Conservation (phyloP, 2,113 vertebrate species). For the Narcine bancroftii region DNA sequence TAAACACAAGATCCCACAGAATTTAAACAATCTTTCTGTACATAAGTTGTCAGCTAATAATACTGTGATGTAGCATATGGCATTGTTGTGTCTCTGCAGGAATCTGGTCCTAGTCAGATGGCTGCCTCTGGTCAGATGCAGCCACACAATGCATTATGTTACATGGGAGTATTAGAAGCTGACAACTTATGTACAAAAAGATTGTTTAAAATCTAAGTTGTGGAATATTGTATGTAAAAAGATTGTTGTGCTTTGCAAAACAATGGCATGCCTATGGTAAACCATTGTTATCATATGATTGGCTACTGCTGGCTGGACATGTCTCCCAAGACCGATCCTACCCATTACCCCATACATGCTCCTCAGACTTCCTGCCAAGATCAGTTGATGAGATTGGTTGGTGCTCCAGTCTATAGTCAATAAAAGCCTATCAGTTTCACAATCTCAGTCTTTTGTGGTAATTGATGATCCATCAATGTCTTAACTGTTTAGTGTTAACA, state of each 20-base stretch:
- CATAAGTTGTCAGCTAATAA: not conserved
- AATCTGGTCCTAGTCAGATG: not conserved
- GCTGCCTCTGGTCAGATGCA: not conserved
- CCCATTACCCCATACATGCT: no score
- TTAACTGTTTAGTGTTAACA: not conserved
- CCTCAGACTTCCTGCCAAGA: no score
- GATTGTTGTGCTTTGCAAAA: not conserved
- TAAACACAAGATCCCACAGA: not conserved
- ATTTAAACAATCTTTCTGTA: not conserved
- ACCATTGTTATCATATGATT: no score
- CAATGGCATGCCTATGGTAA: no score
- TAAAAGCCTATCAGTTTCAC: no score
- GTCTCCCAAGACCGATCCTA: no score
- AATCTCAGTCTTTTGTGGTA: no score
- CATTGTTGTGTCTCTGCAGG: not conserved
- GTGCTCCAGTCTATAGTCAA: no score
- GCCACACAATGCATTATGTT: not conserved
- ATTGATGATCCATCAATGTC: no score
- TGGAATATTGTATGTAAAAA: not conserved
- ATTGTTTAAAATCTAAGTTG: not conserved
- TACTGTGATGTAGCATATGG: not conserved
- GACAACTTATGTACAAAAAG: not conserved
- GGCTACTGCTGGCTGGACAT: no score
- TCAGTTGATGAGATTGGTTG: no score
- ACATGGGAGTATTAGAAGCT: not conserved